These are phyloP conservation scores for Bombus soroeensis DNA, from an alignment of 1,140 invertebrate species.

Conservation along the genomic window DNA sequence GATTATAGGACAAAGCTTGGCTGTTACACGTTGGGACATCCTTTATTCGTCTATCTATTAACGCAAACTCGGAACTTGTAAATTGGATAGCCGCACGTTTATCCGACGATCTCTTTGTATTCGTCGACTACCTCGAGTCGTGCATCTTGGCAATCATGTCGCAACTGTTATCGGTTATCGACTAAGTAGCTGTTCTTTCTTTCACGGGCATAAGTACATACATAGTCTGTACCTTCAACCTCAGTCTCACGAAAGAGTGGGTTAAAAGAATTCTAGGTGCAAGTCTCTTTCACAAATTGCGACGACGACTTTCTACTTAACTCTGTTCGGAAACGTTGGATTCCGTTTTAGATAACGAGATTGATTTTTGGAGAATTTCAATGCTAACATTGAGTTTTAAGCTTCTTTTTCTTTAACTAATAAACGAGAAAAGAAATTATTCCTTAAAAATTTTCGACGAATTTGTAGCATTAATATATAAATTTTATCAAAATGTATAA, in stretches of 20 bases:
- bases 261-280: constrained; percentile 20
- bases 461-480: neutral
- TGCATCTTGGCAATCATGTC: constrained; percentile 57
- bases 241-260: constrained; percentile 22
- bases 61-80: constrained; percentile 3
- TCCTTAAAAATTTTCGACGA: fast-evolving
- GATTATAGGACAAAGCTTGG: neutral
- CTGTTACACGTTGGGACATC: neutral
- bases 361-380: neutral
- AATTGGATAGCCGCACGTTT: neutral
- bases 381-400: neutral
- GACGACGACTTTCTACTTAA: constrained; percentile 46
- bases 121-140: constrained; percentile 26
- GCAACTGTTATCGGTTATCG: constrained; percentile 56
- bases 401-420: neutral
- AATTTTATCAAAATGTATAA: neutral
- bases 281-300: constrained; percentile 18
- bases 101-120: constrained; percentile 15
- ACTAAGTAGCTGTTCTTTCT: constrained; percentile 22
- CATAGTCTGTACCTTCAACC: neutral
- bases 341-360: neutral
- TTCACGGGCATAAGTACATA: constrained; percentile 21
- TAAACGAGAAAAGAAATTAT: neutral
- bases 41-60: constrained; percentile 16
- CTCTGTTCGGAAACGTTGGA: neutral